Evolutionary conservation across 2,888 invertebrate species (phyloP), one percentile per base, ranked within the genome.

Genomic region (Drosophila atroscutellata): DNA sequence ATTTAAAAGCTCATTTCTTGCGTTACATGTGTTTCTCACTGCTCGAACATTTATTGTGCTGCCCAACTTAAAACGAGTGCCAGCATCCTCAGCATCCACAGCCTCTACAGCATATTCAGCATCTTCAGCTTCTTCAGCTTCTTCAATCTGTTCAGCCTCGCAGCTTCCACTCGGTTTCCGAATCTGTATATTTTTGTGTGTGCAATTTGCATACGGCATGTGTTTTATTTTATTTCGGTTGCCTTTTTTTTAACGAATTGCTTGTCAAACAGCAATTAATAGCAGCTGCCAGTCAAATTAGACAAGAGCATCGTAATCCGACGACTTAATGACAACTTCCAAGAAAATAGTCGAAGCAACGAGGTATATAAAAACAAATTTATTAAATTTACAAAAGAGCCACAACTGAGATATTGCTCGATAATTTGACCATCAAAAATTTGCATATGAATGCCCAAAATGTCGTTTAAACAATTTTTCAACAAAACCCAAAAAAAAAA

Each of bases 301-400:
- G 77, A 39, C 72, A 50, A 72, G 55, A 68, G 75, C 77, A 64
- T 55, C 64, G 56, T 34, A 71, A 56, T 65, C 63, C 74, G 85
- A 85, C 75, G 89, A 72, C 89, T 85, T 85, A 85, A 85, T 85
- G 89, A 86, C 88, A 83, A 85, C 85, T 88, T 83, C 81, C 83
- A 88, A 86, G 24, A 45, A 86, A 28, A 55, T 39, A n/a, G 13
- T 81, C 75, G 80, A 77, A 75, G 72, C 78, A 71, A 69, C 37
- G 59, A 72, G 75, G 75, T 83, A 83, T 71, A 66, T 71, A 61
- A 71, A 86, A 86, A 24, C 83, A 77, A 83, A 85, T 85, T 86
- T 89, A 85, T 85, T 83, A 77, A 79, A 74, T 72, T 83, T 86
- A 85, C 86, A 83, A 75, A 80, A 55, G 37, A 50, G 54, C 54